Evolutionary conservation across 1,140 invertebrate species (phyloP).

Genomic region (Drosophila kepulauana): DNA sequence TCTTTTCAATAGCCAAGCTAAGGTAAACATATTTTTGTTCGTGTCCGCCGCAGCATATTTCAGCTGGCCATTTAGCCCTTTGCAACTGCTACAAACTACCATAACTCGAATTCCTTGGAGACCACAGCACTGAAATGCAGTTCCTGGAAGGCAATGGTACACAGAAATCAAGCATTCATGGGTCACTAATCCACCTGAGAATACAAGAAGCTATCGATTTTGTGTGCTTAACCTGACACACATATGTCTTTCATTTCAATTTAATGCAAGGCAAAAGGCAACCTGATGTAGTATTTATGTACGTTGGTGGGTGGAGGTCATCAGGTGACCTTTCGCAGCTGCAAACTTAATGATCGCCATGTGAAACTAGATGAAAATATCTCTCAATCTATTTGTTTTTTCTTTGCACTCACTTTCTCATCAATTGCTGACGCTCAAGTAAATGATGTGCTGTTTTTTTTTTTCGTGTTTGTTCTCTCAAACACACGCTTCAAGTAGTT

Average conservation of each 20-base stretch:
- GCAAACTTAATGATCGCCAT: conserved; percentile 49
- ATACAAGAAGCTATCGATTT: conserved; percentile 38
- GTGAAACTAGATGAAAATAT: background rate
- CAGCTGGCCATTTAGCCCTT: background rate
- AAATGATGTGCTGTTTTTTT: conserved; percentile 31
- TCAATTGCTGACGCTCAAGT: conserved; percentile 28
- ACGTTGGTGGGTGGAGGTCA: background rate
- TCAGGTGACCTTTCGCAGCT: conserved; percentile 49
- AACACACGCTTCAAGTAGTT: conserved; percentile 29
- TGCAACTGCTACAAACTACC: background rate
- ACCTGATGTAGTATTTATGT: too few species aligned
- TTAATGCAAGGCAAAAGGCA: background rate
- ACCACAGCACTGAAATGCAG: conserved; percentile 11
- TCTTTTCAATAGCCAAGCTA: background rate
- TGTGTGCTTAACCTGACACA: conserved; percentile 24
- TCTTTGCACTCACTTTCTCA: background rate
- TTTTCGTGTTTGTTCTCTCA: too few species aligned
- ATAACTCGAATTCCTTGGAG: background rate
- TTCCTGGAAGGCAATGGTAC: background rate
- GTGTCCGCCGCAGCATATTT: background rate
- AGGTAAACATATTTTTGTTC: background rate
- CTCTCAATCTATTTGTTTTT: background rate
- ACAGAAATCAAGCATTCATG: conserved; percentile 42
- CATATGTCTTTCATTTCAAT: conserved; percentile 9
- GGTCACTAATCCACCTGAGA: conserved; percentile 34